Percentiles rank a stretch among this genome's conserved stretches.
These are phyloP conservation scores for Ploceus nigricollis DNA, from an alignment of 2,113 vertebrate genomes.

Conservation along the genomic window DNA sequence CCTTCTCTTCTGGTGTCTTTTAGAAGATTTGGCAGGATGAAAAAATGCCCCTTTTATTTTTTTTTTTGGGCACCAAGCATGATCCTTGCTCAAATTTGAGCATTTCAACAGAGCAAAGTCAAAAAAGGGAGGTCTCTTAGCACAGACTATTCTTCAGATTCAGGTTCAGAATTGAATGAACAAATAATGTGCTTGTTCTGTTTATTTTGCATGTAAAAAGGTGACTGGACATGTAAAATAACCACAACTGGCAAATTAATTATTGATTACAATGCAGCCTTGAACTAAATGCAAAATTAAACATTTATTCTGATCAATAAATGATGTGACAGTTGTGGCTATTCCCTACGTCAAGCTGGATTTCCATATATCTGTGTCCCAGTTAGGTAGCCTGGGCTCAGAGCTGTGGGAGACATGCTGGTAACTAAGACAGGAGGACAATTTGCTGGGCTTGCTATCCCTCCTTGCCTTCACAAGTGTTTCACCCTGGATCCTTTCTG, in stretches of 20 bases:
- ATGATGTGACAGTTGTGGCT: constrained; percentile 2
- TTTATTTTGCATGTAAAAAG: constrained; percentile 5
- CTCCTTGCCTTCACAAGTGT: background rate
- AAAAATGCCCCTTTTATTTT: background rate
- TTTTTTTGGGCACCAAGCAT: accelerated
- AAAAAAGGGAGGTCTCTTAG: background rate
- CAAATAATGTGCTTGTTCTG: background rate
- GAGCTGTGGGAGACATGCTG: background rate
- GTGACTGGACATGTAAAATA: constrained; percentile 25
- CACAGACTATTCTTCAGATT: background rate
- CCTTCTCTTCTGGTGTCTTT: background rate
- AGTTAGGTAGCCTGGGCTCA: background rate
- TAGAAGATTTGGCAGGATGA: background rate
- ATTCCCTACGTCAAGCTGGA: background rate
- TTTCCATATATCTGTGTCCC: background rate
- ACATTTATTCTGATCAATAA: constrained; percentile 52
- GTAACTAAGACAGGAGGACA: background rate
- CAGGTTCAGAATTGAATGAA: background rate
- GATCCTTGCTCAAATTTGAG: background rate
- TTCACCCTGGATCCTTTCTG: background rate
- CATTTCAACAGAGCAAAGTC: background rate
- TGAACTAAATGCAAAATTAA: constrained; percentile 53
- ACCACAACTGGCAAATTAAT: constrained; percentile 21
- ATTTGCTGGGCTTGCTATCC: background rate
- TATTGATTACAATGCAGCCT: background rate